Base-by-base conservation (phyloP, 2,888 invertebrate genomes). In the Lithophane ornitopus region DNA sequence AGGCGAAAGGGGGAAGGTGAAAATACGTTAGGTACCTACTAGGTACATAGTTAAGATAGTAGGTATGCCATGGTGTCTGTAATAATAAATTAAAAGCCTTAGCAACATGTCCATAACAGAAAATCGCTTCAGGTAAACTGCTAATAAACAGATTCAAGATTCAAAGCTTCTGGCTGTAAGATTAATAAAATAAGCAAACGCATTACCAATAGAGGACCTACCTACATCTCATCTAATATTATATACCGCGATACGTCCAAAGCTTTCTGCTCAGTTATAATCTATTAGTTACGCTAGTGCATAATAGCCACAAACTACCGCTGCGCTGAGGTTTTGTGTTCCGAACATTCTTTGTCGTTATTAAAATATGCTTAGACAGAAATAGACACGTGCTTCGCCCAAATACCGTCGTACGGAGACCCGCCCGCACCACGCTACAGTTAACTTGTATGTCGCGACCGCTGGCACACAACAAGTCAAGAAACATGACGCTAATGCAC, bases 301-400 rank as follows among this genome's bases (percentile, higher is more conserved):
- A 26, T 68, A 28, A n/a, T 22, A 52, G 12, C 34, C n/a, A 54
- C 44, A 28, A 70, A 46, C 26, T 28, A 9, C 61, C 7, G 26
- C 22, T 19, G 59, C 46, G 54, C 56, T 61, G 80, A 83, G 80
- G 80, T 81, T 70, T 79, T 70, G 81, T 74, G 81, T 74, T 74
- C 66, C 81, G 12, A 84, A 70, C 56, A 26, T 67, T 61, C 61
- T 19, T 54, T 52, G 65, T 54, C 26, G 52, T 71, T 68, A 54
- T 69, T 65, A 65, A 68, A 74, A 79, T 79, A 79, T 65, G 58
- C 59, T 52, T 41, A 54, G 61, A 70, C 62, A 46, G 16, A 80
- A 80, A 82, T 80, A 80, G 70, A 62, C 76, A n/a, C 49, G 49
- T 52, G 44, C 16, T 54, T 28, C 71, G 80, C 46, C 70, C 61